phyloP scores from a whole-genome alignment of 2,113 vertebrate species.

The Vulpes vulpes region DNA sequence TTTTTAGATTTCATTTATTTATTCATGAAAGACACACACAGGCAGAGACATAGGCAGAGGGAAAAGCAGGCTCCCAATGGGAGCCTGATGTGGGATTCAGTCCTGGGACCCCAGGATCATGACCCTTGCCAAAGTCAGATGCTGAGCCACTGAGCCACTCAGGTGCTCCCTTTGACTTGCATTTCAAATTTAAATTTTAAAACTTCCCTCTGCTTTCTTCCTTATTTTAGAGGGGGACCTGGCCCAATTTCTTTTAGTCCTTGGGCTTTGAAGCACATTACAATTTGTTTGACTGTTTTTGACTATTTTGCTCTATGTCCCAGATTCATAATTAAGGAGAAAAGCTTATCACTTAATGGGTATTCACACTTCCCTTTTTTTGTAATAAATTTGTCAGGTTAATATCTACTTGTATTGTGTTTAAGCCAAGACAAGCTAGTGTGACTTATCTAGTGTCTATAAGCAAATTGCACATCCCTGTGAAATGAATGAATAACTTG shows the following conservation, averaged over 20 bases:
- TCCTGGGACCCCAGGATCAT: no score
- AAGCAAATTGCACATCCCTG: constrained; percentile 7
- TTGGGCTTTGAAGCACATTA: not conserved
- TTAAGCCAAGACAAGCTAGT: not conserved
- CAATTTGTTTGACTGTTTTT: not conserved
- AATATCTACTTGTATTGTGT: not conserved
- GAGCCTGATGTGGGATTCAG: no score
- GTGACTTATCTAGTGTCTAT: not conserved
- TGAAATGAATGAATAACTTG: not conserved
- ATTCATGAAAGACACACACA: no score
- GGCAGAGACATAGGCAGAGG: no score
- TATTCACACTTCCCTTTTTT: not conserved
- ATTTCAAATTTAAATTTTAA: constrained; percentile 51
- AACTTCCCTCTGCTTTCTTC: not conserved
- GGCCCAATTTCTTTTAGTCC: constrained; percentile 24
- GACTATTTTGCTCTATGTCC: not conserved
- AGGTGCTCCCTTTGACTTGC: not conserved
- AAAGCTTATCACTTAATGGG: not conserved
- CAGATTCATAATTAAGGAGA: constrained; percentile 24
- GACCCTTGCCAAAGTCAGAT: no score
- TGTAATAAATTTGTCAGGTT: constrained; percentile 33
- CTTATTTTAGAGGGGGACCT: constrained; percentile 15
- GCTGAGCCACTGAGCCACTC: no score
- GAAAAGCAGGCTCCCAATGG: no score
- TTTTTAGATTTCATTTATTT: not conserved